A percentile compares a stretch with the other conserved stretches of the same genome.
Conservation (phyloP, 2,797 vertebrate species). For the Cynodonichthys magdalenae region DNA sequence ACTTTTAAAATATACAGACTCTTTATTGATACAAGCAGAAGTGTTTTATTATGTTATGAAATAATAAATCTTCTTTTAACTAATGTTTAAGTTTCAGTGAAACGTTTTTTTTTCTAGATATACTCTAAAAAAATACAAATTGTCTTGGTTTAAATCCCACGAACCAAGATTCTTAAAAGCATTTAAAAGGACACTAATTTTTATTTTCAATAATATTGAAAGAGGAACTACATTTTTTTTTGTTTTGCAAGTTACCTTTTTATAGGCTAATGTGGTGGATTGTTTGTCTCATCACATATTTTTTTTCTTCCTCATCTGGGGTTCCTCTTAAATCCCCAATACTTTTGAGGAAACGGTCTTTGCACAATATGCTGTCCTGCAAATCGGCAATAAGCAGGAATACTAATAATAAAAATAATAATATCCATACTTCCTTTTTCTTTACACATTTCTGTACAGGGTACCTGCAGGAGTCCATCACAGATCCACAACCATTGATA, state of each 20-base stretch:
- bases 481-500: no score
- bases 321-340: constrained; percentile 14
- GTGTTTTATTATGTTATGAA: background rate
- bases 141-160: background rate
- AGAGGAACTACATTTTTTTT: no score
- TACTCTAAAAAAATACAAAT: background rate
- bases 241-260: background rate
- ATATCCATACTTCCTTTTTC: no score
- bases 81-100: background rate
- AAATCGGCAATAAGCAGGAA: no score
- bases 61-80: background rate
- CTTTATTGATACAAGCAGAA: background rate
- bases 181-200: background rate
- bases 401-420: no score
- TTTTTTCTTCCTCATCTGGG: constrained; percentile 10
- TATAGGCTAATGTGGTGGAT: background rate
- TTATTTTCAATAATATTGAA: background rate
- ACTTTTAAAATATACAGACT: constrained; percentile 4
- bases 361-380: background rate
- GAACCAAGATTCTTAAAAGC: background rate
- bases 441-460: no score
- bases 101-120: no score
- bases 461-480: no score
- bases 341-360: background rate
- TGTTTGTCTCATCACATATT: no score